A percentile compares a stretch with the other conserved stretches of the same genome.
Evolutionary conservation across 2,113 vertebrate species (phyloP).

Genomic region (Silurus asotus): DNA sequence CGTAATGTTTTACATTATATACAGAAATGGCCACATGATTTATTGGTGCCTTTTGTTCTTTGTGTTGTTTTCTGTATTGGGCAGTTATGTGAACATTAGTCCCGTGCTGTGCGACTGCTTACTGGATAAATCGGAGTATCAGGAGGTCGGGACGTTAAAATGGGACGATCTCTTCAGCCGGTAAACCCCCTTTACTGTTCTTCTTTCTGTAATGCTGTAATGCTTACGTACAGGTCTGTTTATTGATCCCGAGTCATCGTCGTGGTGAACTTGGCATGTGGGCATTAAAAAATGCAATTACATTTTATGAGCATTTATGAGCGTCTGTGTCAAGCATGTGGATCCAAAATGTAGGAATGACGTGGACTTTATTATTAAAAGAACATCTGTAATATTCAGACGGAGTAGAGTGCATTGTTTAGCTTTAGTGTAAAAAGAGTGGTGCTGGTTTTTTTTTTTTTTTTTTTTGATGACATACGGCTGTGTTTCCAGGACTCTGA

Average conservation of each 20-base stretch:
- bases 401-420: not conserved
- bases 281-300: not conserved
- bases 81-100: conserved; percentile 86
- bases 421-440: not conserved
- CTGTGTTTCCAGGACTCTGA: conserved; percentile 79
- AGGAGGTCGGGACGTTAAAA: conserved; percentile 77
- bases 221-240: not conserved
- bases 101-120: conserved; percentile 89
- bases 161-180: conserved; percentile 93
- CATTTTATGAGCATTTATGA: not conserved
- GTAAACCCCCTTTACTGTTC: conserved; percentile 63
- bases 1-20: not conserved
- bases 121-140: conserved; percentile 86
- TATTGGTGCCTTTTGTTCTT: not conserved
- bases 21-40: not conserved
- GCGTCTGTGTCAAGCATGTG: not conserved
- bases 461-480: not conserved
- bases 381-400: too few species aligned
- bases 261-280: not conserved
- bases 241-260: not conserved
- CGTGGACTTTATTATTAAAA: not conserved
- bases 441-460: not conserved
- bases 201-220: not conserved
- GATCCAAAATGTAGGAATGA: not conserved
- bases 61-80: not conserved